Conservation (phyloP, 2,888 invertebrate genomes). For the Cyclophora punctaria region DNA sequence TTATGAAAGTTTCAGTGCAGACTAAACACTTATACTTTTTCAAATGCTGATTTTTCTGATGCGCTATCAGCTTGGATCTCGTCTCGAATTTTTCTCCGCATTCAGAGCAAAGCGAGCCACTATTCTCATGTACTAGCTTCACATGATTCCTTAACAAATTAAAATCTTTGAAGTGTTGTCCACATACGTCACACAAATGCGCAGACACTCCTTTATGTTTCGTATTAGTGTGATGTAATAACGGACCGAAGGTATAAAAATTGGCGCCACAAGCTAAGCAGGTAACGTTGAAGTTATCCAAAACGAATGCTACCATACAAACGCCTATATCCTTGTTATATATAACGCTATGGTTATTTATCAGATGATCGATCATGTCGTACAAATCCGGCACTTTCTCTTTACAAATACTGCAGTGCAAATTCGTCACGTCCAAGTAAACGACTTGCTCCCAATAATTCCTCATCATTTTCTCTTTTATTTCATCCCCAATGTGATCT, state of each 20-base stretch:
- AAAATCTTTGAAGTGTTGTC: conserved; percentile 59
- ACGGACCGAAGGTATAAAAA: conserved; percentile 59
- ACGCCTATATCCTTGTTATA: conserved; percentile 60
- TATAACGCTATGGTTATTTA: conserved; percentile 38
- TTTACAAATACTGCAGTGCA: conserved; percentile 50
- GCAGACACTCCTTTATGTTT: conserved; percentile 61
- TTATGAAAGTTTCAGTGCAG: conserved; percentile 53
- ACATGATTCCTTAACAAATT: conserved; percentile 47
- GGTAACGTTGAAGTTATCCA: conserved; percentile 49
- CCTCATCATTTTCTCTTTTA: conserved; percentile 53
- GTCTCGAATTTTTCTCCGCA: conserved; percentile 67
- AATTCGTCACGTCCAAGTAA: conserved; percentile 50
- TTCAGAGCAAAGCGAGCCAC: conserved; percentile 49
- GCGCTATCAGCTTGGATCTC: conserved; percentile 63
- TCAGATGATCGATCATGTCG: conserved; percentile 54
- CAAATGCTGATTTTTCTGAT: conserved; percentile 61
- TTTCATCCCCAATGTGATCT: conserved; percentile 37
- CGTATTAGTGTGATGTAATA: conserved; percentile 61
- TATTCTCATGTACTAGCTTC: conserved; percentile 54
- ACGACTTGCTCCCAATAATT: conserved; percentile 65
- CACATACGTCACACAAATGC: conserved; percentile 59
- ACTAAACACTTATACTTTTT: conserved; percentile 70
- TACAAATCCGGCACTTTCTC: conserved; percentile 46
- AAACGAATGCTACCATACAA: conserved; percentile 59
- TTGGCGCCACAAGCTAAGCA: conserved; percentile 53